Evolutionary conservation across 2,113 vertebrate genomes (phyloP).

Genomic region (Eudyptes chrysolophus): DNA sequence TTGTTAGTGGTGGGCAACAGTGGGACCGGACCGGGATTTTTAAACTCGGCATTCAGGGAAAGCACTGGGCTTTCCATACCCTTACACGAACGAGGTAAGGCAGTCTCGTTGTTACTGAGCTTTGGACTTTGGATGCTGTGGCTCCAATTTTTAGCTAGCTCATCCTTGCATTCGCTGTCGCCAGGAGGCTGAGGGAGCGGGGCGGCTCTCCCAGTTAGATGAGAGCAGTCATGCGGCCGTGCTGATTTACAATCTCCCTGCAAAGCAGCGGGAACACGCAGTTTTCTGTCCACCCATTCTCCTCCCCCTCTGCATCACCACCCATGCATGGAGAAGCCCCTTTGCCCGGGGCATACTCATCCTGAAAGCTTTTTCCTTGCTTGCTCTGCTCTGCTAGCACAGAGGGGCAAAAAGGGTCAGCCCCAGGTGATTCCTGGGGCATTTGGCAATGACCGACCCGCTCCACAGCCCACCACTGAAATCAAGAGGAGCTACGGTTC

Average conservation of each 20-base stretch:
- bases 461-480: background rate
- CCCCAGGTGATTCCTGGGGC: background rate
- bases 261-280: background rate
- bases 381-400: background rate
- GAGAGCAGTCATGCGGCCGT: rapidly evolving
- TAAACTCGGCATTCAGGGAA: background rate
- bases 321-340: background rate
- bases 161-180: background rate
- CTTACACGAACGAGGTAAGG: background rate
- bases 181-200: background rate
- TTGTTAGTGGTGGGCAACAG: background rate
- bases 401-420: background rate
- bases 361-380: background rate
- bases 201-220: background rate
- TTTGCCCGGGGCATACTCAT: background rate
- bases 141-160: background rate
- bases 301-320: background rate
- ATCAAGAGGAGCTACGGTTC: background rate
- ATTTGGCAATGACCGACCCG: background rate
- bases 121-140: background rate
- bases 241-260: background rate
- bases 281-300: background rate
- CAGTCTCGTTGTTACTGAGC: background rate
- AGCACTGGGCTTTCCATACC: background rate
- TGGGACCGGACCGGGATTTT: background rate